Base-by-base conservation (phyloP, 1,140 invertebrate genomes). In the Galleria mellonella region DNA sequence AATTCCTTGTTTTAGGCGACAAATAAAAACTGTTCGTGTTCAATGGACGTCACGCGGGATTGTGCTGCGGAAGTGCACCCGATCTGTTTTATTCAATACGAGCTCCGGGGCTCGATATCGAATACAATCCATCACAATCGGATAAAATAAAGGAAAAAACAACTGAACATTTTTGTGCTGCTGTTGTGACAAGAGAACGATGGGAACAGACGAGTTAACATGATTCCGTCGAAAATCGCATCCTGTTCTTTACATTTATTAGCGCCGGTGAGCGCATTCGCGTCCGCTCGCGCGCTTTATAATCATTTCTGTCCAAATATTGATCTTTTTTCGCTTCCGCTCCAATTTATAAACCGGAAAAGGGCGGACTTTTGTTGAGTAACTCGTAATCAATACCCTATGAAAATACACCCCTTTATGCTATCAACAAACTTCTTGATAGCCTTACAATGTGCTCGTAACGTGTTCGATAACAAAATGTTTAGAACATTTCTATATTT, bases 271-370 rank as follows among this genome's bases (percentile, higher is more conserved):
- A 10, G 57, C 51, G 69, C 53, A 74, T 77, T 77, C 65, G 62
- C 74, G 62, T 81, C 73, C 74, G 73, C 63, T 65, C 44, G 55
- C 62, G 56, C 51, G 50, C 51, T 44, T 51, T 68, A 63, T 82
- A 73, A 83, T 84, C 68, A 67, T 72, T 77, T 73, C 71, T 81
- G 77, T 81, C 77, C 60, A 82, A 82, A 84, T 84, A 84, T 84
- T 84, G 77, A 79, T 68, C 61, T 66, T 82, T 82, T 84, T 74
- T 72, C 43, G 53, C 65, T 72, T 82, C 72, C 69, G 66, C 62
- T 71, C 45, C 41, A 62, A 70, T 71, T 38, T 62, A 58, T 47
- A 27, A 29, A 46, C 58, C 58, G 68, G 62, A 71, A 73, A 60
- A 68, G 67, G 60, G 66, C 55, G 64, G 62, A 64, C 70, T 67